Base-by-base conservation (phyloP, 2,888 invertebrate species). In the Caenorhabditis panamensis region DNA sequence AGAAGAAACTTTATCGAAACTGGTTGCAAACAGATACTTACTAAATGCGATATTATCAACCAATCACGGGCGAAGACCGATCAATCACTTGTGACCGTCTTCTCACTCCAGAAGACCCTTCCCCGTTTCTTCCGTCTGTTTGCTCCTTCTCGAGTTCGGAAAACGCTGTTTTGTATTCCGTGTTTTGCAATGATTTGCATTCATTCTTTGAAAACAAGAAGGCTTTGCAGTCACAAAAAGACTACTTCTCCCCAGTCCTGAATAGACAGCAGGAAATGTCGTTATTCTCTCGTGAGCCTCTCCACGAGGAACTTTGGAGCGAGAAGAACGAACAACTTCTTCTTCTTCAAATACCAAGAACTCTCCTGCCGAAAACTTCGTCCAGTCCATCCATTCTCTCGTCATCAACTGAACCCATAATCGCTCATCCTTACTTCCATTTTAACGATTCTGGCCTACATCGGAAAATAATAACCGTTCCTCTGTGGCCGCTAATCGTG, bases 391-490 rank as follows among this genome's bases (percentile, higher is more conserved):
- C 13, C 16, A 47, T 9, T 41, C 41, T 9, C 41, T 13, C 41
- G 13, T n/a, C n/a, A n/a, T n/a, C n/a, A n/a, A n/a, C n/a, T 47
- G 18, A 47, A 47, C 47, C 47, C 72, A 36, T 69, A 54, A 47
- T 63, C 62, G 47, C 20, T 47, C 61, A 47, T 37, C 54, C 53
- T 31, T 22, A 16, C 58, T 62, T 59, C 36, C 20, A 16, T 63
- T 66, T 73, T 66, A 73, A 73, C 66, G 59, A 75, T 59, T 66
- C 66, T 75, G 75, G 53, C 75, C 75, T 75, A 75, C 66, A 66
- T 75, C 58, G 66, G 59, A 66, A 72, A 75, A 75, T 75, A 75
- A 75, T 75, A 75, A 75, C 75, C 75, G 75, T 75, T 75, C 73
- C 31, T 51, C 28, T 24, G 36, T 47, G n/a, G 22, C 64, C 59